These are phyloP conservation scores for Musca domestica DNA, from an alignment of 1,140 invertebrate species.

Conservation along the genomic window DNA sequence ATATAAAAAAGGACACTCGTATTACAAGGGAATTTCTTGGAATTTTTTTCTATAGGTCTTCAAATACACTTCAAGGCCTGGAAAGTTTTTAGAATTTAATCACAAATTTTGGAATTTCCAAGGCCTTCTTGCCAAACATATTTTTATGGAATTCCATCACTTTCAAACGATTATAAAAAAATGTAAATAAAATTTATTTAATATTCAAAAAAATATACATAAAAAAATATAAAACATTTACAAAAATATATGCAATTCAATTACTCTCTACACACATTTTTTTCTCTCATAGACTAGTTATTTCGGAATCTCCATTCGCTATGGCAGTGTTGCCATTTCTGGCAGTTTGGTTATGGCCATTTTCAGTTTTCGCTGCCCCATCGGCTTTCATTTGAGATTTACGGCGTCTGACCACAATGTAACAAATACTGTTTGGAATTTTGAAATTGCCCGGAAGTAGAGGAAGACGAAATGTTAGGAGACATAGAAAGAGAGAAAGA, in stretches of 20 bases:
- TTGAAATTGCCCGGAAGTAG: no score
- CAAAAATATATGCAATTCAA: neutral
- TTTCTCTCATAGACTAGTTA: constrained; percentile 12
- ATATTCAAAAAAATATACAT: neutral
- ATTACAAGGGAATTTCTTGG: no score
- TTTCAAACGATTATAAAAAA: no score
- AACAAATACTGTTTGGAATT: constrained; percentile 1
- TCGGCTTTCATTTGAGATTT: constrained; percentile 3
- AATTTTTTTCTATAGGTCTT: no score
- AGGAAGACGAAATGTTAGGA: no score
- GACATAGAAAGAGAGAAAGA: neutral
- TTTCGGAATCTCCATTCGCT: neutral
- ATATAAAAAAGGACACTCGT: no score
- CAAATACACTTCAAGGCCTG: no score
- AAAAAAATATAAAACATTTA: neutral
- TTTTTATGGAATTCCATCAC: no score
- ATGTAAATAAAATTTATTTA: neutral
- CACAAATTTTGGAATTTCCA: no score
- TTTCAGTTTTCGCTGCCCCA: neutral
- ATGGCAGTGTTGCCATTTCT: neutral
- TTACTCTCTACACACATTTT: neutral
- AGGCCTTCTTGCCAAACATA: no score
- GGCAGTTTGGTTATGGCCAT: neutral
- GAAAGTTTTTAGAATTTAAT: no score
- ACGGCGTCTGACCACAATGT: neutral